Evolutionary conservation across 2,888 invertebrate genomes (phyloP), one percentile per base, ranked within the genome.

Genomic region (Nomada fabriciana): DNA sequence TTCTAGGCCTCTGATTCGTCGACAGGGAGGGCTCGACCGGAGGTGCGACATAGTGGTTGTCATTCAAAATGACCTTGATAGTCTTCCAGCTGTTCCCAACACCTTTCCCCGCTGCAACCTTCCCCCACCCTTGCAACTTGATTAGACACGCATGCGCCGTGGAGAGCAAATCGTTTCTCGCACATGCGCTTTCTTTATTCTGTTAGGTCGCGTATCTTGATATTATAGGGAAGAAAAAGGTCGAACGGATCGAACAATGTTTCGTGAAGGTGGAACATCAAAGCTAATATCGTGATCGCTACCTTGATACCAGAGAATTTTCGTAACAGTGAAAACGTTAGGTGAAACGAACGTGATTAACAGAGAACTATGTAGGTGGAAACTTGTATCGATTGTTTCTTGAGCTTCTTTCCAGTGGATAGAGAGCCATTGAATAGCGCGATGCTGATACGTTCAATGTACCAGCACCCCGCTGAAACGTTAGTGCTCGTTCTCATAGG

Each of bases 11-110:
- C 82, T 82, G 89, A 91, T 91, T 91, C 86, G 91, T 85, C 80
- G 85, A 78, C 77, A 63, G 20, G 71, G 91, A 88, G 86, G 91
- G 91, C 91, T 91, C 91, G 91, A 84, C 88, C 80, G 83, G 84
- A 83, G 86, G 84, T 82, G 81, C 91, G 91, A 92, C 91, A 91
- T 89, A 88, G 86, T 29, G 76, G 72, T 79, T 87, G 88, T 89
- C 88, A 86, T 86, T 84, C 77, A 84, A 87, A 87, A 85, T 89
- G 91, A 91, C 92, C 92, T 92, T 92, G 91, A 83, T 77, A 68
- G 25, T 75, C 57, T 86, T 80, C 84, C 92, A 92, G 91, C 92
- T 92, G 91, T 91, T 91, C 76, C 76, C 76, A 60, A 42, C 68
- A 79, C 83, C 82, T 78, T 79, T 83, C 83, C 81, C 78, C 61